These are phyloP conservation scores for Drosophila seguyi DNA, from an alignment of 1,140 invertebrate genomes.

Conservation along the genomic window DNA sequence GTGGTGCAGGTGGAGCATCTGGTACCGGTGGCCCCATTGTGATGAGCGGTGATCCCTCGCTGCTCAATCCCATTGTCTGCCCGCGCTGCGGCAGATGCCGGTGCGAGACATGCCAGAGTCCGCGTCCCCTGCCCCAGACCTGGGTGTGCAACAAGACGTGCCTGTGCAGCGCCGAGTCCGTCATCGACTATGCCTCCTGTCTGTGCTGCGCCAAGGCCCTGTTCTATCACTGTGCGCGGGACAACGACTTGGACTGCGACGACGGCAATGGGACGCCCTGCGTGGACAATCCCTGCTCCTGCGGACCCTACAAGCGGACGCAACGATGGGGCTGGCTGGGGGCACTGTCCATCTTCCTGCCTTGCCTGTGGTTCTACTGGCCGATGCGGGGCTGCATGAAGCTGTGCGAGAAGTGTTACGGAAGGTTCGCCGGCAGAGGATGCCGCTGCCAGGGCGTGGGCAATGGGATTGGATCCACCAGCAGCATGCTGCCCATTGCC, in stretches of 20 bases:
- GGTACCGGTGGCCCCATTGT: slow-evolving; percentile 62
- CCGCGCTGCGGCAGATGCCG: slow-evolving; percentile 93
- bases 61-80: slow-evolving; percentile 91
- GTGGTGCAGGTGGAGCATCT: slow-evolving; percentile 31
- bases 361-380: slow-evolving; percentile 96
- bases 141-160: slow-evolving; percentile 96
- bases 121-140: slow-evolving; percentile 92
- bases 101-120: slow-evolving; percentile 94
- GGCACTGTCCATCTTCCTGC: slow-evolving; percentile 91
- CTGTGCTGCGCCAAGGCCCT: slow-evolving; percentile 96
- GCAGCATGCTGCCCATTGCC: slow-evolving; percentile 85
- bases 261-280: slow-evolving; percentile 88
- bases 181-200: slow-evolving; percentile 95
- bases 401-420: slow-evolving; percentile 92
- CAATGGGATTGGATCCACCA: slow-evolving; percentile 62
- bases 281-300: slow-evolving; percentile 95
- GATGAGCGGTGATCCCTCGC: slow-evolving; percentile 66
- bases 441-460: slow-evolving; percentile 86
- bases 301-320: slow-evolving; percentile 89
- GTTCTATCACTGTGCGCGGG: slow-evolving; percentile 95
- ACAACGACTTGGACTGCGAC: slow-evolving; percentile 89
- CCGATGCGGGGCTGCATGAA: slow-evolving; percentile 93
- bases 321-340: slow-evolving; percentile 94
- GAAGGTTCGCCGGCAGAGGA: slow-evolving; percentile 89
- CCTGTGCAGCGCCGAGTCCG: slow-evolving; percentile 93